phyloP scores from a whole-genome alignment of 2,797 vertebrate species.

The Brotula barbata region DNA sequence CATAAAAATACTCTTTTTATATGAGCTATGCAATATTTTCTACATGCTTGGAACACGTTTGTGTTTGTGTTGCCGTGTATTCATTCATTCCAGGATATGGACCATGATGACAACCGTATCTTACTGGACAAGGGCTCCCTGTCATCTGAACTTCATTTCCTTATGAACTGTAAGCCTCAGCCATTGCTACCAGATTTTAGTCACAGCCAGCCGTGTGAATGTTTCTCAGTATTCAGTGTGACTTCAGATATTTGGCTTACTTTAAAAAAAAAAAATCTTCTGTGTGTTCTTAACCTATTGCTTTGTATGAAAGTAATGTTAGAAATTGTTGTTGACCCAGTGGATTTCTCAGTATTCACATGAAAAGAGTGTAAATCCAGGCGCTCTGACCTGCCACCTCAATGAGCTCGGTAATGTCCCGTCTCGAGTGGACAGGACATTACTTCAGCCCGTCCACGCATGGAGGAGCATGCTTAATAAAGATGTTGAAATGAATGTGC shows the following conservation, averaged over 20 bases:
- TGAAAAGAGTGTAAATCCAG: neutral
- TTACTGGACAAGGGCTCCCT: conserved; percentile 81
- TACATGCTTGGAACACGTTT: conserved; percentile 72
- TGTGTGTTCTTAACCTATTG: conserved; percentile 54
- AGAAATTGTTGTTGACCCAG: neutral
- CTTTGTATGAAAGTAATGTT: conserved; percentile 9
- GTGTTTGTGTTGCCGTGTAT: conserved; percentile 41
- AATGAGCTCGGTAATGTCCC: conserved; percentile 4
- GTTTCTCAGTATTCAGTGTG: conserved; percentile 65
- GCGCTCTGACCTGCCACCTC: neutral
- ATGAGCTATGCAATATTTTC: conserved; percentile 86
- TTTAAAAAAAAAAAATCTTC: conserved; percentile 69
- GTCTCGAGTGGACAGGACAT: too few relatives aligned
- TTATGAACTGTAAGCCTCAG: conserved; percentile 40
- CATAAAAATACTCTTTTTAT: conserved; percentile 70
- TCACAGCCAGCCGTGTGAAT: conserved; percentile 60
- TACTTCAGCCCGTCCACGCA: conserved; percentile 20
- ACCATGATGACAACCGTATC: conserved; percentile 79
- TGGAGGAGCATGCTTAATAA: conserved; percentile 51
- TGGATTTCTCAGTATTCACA: neutral
- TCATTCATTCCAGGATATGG: conserved; percentile 57
- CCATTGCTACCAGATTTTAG: conserved; percentile 57
- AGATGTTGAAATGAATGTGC: conserved; percentile 51
- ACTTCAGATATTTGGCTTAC: conserved; percentile 70
- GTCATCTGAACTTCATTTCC: conserved; percentile 59